A percentile compares a stretch with the other conserved stretches of the same genome.
Conservation (phyloP, 2,797 vertebrate genomes). For the Schizothorax lantsangensis region DNA sequence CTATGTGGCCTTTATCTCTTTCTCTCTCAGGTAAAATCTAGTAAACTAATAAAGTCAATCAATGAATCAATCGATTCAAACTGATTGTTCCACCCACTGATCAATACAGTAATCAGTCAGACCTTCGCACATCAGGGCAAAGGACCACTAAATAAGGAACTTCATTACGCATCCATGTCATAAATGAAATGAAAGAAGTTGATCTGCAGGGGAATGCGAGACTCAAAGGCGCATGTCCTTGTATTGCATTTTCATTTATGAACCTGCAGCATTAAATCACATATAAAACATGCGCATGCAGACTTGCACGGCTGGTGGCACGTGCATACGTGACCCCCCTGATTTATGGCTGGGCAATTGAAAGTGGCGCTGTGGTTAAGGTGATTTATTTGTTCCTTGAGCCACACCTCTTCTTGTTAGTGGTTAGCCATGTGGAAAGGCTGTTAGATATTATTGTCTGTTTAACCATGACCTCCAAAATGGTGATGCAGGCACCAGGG, state of each 20-base stretch:
- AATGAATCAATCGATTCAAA: not conserved
- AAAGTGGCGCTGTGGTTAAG: constrained; percentile 27
- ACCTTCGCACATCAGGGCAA: not conserved
- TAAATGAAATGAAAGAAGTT: constrained; percentile 24
- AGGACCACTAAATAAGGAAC: constrained; percentile 33
- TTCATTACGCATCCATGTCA: constrained; percentile 4
- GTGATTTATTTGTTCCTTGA: constrained; percentile 35
- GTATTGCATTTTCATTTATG: constrained; percentile 16
- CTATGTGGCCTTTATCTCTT: not conserved
- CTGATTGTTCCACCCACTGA: not conserved
- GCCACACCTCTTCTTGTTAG: constrained; percentile 34
- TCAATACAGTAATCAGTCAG: constrained; percentile 39
- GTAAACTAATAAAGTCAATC: constrained; percentile 1
- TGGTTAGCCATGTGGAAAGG: constrained; percentile 19
- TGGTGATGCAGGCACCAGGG: not conserved
- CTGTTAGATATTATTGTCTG: constrained; percentile 14
- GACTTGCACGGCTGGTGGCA: constrained; percentile 12
- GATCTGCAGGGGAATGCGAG: not conserved
- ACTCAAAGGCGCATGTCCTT: not conserved
- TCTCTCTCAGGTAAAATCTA: not conserved
- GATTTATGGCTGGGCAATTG: constrained; percentile 32
- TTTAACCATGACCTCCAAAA: constrained; percentile 32
- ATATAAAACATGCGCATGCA: constrained; percentile 21
- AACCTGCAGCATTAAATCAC: not conserved
- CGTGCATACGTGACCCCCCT: not conserved